Percentiles rank a stretch among this genome's conserved stretches.
phyloP scores from a whole-genome alignment of 2,888 invertebrate genomes.

The Mythimna pallens region DNA sequence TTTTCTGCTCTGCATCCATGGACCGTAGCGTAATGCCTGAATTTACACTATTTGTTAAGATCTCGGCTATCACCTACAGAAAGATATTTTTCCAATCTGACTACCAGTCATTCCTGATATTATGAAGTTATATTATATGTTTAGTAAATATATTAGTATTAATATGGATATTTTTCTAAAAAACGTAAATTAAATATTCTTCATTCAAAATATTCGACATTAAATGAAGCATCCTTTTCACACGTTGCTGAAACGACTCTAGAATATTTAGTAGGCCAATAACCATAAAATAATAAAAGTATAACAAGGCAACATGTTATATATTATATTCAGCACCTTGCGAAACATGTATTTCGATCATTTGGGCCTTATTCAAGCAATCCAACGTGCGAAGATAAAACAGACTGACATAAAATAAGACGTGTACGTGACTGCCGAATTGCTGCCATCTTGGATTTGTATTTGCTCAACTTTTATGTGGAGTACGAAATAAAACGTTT shows the following conservation, averaged over 20 bases:
- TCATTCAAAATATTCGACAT: not conserved
- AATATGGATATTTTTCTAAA: no score
- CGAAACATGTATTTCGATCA: conserved; percentile 45
- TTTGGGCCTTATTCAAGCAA: conserved; percentile 55
- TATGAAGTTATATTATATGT: no score
- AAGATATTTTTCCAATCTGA: no score
- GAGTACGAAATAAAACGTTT: conserved; percentile 50
- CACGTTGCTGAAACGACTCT: conserved; percentile 11
- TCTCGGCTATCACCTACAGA: no score
- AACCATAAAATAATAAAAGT: conserved; percentile 40
- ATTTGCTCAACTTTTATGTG: conserved; percentile 57
- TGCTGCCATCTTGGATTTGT: conserved; percentile 46
- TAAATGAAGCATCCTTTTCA: not conserved
- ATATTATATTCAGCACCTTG: conserved; percentile 25
- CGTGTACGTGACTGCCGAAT: conserved; percentile 54
- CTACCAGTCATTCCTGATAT: no score
- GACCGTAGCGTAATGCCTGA: no score
- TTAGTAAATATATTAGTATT: no score
- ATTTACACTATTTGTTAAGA: no score
- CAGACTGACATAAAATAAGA: conserved; percentile 62
- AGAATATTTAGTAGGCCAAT: conserved; percentile 34
- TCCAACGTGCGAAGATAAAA: conserved; percentile 56
- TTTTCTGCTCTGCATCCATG: no score
- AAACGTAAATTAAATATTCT: no score
- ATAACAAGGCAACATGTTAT: conserved; percentile 6